These are phyloP conservation scores for Poliocrania exsul DNA, from an alignment of 2,797 vertebrate genomes.

Conservation along the genomic window DNA sequence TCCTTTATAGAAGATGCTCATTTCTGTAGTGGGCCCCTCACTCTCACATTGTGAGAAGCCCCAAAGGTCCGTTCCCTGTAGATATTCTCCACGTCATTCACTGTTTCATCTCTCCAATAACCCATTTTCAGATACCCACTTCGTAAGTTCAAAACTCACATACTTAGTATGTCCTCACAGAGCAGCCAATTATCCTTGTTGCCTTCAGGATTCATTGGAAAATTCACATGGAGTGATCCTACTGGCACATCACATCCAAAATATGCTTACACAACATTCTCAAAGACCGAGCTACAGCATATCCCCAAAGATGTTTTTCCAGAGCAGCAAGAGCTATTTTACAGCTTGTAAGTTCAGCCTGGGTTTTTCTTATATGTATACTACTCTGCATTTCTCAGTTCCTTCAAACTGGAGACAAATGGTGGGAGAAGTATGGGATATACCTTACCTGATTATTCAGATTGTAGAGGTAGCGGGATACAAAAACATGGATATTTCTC, in stretches of 20 bases:
- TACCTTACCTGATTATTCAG: slow-evolving; percentile 94
- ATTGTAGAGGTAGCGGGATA: slow-evolving; percentile 98
- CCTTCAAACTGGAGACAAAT: not conserved
- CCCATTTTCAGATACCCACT: not conserved
- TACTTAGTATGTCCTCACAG: fast-evolving
- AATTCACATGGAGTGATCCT: not conserved
- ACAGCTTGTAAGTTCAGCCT: not conserved
- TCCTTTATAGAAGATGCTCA: not conserved
- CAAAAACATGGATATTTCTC: slow-evolving; percentile 99
- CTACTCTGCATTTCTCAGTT: not conserved
- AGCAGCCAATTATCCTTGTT: not conserved
- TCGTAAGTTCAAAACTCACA: not conserved
- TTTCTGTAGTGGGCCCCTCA: not conserved
- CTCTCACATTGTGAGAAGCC: not conserved
- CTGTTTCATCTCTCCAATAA: not conserved
- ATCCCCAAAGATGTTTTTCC: not conserved
- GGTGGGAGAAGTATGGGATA: not conserved
- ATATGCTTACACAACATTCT: not conserved
- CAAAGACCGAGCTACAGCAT: not conserved
- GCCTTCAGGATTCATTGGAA: not conserved
- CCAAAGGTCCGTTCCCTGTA: not conserved
- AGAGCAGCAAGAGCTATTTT: not conserved
- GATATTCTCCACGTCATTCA: not conserved
- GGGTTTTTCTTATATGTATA: fast-evolving
- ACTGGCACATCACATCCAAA: not conserved